Evolutionary conservation across 30 jellyfish, hydroid and myxozoan species (phyloP).

Genomic region (Sanderia malayensis): DNA sequence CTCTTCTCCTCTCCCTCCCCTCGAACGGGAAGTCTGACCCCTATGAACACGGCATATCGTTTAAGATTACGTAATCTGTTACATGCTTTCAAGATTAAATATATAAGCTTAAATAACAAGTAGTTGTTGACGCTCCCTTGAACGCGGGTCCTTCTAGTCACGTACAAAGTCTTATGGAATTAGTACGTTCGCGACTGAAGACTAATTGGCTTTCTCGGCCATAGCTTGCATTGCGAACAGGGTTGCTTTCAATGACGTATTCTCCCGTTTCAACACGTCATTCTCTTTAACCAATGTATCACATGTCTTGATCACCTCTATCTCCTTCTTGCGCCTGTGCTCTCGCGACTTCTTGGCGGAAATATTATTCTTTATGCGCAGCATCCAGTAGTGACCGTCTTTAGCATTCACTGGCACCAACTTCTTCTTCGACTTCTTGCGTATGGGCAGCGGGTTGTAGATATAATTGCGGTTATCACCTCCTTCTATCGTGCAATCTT

Average conservation of each 20-base stretch:
- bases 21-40: background rate
- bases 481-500: background rate
- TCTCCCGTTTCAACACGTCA: constrained; percentile 34
- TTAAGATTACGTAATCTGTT: no score
- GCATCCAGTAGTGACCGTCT: constrained; percentile 63
- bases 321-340: constrained; percentile 65
- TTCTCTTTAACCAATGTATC: constrained; percentile 41
- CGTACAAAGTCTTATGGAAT: background rate
- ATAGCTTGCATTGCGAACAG: constrained; percentile 2
- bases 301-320: constrained; percentile 50
- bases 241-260: constrained; percentile 11
- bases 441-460: constrained; percentile 69
- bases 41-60: no score
- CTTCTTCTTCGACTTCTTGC: constrained; percentile 58
- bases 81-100: background rate
- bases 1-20: background rate
- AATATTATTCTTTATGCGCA: constrained; percentile 57
- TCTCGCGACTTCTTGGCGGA: constrained; percentile 82
- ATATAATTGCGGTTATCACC: constrained; percentile 14
- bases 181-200: background rate
- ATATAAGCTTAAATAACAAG: background rate
- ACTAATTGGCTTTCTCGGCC: background rate
- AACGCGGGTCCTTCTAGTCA: background rate
- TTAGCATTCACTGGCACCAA: constrained; percentile 55
- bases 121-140: background rate